phyloP scores from a whole-genome alignment of 2,888 invertebrate genomes.

The Xestia sexstrigata region DNA sequence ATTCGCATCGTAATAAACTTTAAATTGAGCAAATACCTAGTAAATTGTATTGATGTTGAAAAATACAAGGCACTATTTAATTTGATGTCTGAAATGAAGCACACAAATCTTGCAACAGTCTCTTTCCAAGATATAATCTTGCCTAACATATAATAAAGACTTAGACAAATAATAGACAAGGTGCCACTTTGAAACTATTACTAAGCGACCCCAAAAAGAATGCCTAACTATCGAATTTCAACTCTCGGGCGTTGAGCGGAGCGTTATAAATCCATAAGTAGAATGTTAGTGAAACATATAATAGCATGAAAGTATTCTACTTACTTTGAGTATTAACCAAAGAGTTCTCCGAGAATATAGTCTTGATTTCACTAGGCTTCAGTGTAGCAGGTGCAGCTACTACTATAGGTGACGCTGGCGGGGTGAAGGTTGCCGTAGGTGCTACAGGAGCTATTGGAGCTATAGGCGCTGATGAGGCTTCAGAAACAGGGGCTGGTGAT shows the following conservation, averaged over 20 bases:
- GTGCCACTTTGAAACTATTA: not conserved
- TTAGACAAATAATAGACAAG: constrained; percentile 4
- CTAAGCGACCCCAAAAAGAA: not conserved
- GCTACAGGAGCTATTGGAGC: constrained; percentile 25
- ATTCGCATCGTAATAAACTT: constrained; percentile 42
- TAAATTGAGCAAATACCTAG: constrained; percentile 29
- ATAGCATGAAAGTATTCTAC: constrained; percentile 40
- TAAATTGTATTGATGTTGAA: constrained; percentile 43
- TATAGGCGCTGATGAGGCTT: constrained; percentile 36
- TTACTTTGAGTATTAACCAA: constrained; percentile 79
- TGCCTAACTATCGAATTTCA: not conserved
- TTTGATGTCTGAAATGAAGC: constrained; percentile 16
- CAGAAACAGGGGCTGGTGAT: constrained; percentile 20
- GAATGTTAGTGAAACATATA: not conserved
- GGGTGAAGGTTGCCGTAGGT: constrained; percentile 21
- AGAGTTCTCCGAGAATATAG: constrained; percentile 71
- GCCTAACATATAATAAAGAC: constrained; percentile 9
- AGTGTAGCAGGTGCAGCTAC: constrained; percentile 37
- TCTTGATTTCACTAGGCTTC: constrained; percentile 58
- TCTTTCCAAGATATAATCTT: constrained; percentile 2
- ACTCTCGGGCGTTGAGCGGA: not conserved
- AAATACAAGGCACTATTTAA: constrained; percentile 22
- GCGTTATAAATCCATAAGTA: not conserved
- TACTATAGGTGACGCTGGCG: constrained; percentile 22
- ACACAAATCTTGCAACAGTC: constrained; percentile 18